Percentiles rank a stretch among this genome's conserved stretches.
phyloP scores from a whole-genome alignment of 2,888 invertebrate genomes.

The Eustalomyia histrio region DNA sequence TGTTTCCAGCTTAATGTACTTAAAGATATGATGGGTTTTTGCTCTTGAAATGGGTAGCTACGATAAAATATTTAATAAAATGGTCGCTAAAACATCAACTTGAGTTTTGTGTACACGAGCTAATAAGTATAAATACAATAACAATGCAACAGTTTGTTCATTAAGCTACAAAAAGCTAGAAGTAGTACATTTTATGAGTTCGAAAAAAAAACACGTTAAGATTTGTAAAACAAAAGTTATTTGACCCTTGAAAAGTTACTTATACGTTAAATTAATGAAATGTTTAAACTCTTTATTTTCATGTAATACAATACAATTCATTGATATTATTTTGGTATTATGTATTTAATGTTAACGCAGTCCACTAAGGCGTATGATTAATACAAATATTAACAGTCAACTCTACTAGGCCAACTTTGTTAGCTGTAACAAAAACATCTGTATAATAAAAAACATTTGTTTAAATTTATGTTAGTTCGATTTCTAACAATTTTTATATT shows the following conservation, averaged over 20 bases:
- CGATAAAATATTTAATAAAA: constrained; percentile 54
- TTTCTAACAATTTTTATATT: no score
- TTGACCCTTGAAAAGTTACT: not conserved
- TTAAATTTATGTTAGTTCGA: no score
- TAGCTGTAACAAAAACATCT: no score
- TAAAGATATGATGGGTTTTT: constrained; percentile 60
- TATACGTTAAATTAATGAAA: no score
- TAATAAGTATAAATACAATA: not conserved
- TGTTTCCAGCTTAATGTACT: constrained; percentile 57
- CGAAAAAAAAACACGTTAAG: not conserved
- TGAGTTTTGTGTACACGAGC: not conserved
- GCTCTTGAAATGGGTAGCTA: constrained; percentile 47
- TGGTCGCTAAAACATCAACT: constrained; percentile 23
- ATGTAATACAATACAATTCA: no score
- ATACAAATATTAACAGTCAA: no score
- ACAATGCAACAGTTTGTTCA: constrained; percentile 58
- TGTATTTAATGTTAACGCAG: no score
- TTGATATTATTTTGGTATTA: no score
- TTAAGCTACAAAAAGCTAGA: not conserved
- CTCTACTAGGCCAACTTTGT: no score
- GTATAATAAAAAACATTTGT: no score
- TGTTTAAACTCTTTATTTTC: no score
- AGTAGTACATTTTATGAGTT: not conserved
- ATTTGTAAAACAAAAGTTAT: not conserved
- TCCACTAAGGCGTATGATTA: no score